Evolutionary conservation across 2,888 invertebrate species (phyloP).

Genomic region (Perizoma flavofasciatum): DNA sequence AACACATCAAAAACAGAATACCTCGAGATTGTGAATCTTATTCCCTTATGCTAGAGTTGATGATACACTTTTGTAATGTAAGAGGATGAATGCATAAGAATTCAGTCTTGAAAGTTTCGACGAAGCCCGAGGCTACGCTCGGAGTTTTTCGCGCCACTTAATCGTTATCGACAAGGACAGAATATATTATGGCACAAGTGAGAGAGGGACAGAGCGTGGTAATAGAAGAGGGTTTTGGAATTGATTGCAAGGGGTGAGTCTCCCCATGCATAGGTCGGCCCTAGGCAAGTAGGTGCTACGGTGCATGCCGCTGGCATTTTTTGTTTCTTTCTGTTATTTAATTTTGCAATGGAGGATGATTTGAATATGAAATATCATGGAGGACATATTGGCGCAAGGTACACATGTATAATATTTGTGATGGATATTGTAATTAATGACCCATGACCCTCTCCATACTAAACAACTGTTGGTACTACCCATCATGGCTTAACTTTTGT

Average conservation of each 20-base stretch:
- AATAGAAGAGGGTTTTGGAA: slow-evolving; percentile 70
- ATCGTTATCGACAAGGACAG: slow-evolving; percentile 64
- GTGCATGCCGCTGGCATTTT: slow-evolving; percentile 69
- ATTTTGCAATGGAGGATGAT: slow-evolving; percentile 80
- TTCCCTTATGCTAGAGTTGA: background rate
- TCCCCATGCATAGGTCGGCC: slow-evolving; percentile 67
- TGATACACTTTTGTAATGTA: slow-evolving; percentile 6
- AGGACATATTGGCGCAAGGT: slow-evolving; percentile 57
- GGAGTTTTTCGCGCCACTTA: slow-evolving; percentile 54
- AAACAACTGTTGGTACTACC: no score
- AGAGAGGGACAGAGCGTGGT: slow-evolving; percentile 54
- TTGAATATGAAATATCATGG: slow-evolving; percentile 77
- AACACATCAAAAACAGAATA: slow-evolving; percentile 15
- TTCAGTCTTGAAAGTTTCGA: slow-evolving; percentile 65
- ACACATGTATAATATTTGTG: no score
- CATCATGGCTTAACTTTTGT: no score
- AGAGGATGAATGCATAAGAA: slow-evolving; percentile 53
- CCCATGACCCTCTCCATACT: no score
- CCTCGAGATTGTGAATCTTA: slow-evolving; percentile 42
- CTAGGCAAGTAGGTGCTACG: slow-evolving; percentile 69
- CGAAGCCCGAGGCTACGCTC: slow-evolving; percentile 61
- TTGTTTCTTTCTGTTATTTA: slow-evolving; percentile 79
- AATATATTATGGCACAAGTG: slow-evolving; percentile 29
- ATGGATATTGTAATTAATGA: no score
- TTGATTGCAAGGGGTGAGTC: slow-evolving; percentile 78